Conservation (phyloP, 2,797 vertebrate species). For the Protonibea diacanthus region DNA sequence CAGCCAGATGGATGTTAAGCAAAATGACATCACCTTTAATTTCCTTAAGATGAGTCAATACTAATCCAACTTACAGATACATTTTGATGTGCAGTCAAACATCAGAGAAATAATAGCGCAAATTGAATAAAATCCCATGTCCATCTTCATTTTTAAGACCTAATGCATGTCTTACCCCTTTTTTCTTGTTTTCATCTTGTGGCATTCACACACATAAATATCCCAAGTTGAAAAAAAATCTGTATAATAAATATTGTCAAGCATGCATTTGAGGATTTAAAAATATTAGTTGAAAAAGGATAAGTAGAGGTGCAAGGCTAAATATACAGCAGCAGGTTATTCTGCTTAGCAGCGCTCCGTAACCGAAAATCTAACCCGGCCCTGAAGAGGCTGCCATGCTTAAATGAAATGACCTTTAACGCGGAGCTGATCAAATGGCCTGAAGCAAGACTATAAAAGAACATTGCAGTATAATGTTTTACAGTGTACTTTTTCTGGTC, state of each 20-base stretch:
- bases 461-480: conserved; percentile 78
- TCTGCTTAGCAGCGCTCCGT: conserved; percentile 57
- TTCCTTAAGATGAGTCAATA: conserved; percentile 76
- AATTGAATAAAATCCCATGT: conserved; percentile 66
- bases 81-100: conserved; percentile 64
- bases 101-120: conserved; percentile 59
- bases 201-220: conserved; percentile 10
- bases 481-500: conserved; percentile 71
- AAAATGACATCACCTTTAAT: conserved; percentile 80
- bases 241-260: conserved; percentile 10
- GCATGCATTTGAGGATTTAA: conserved; percentile 24
- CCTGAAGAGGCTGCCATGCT: conserved; percentile 65
- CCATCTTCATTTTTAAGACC: conserved; percentile 57
- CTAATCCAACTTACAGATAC: conserved; percentile 76
- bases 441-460: conserved; percentile 76
- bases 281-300: conserved; percentile 38
- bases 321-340: conserved; percentile 61
- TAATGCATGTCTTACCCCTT: conserved; percentile 32
- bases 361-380: conserved; percentile 47
- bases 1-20: conserved; percentile 77
- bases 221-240: conserved; percentile 4
- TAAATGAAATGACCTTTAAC: conserved; percentile 84
- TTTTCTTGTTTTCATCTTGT: conserved; percentile 25
- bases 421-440: conserved; percentile 82
- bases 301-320: conserved; percentile 46